Evolutionary conservation across 2,888 invertebrate species (phyloP), one percentile per base, ranked within the genome.

Genomic region (Ormyrus pomaceus): DNA sequence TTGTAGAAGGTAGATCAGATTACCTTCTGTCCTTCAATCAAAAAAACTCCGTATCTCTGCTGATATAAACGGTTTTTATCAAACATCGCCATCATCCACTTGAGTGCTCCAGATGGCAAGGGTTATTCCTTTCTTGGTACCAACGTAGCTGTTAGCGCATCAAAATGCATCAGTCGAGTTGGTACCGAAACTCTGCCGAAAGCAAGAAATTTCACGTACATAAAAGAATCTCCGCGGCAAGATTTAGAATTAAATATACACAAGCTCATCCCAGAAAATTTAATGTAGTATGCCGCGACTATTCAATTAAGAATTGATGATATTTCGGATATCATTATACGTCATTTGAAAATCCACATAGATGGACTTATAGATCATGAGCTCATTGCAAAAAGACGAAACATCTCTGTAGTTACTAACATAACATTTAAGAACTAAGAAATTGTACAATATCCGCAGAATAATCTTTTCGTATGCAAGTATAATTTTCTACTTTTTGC

Each of bases 271-370:
- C 93, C 94, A 5, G 92, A 93, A 8, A 92, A 93, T 80, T 86
- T 94, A 45, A 92, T 94, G 2, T 92, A 92, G 61, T 92, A 94
- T 87, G 94, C 94, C 46, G 93, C 94, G 10, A 94, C 94, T 0
- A 87, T 94, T 79, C 94, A 94, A 86, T 93, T 94, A 92, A 94
- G 94, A 76, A 93, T 94, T 83, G 94, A 94, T 11, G 92, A 92
- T 78, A 93, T 94, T 83, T 94, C 94, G 0, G 93, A 94, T 85
- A 93, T 94, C 5, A 93, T 93, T 0, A 88, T 94, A 9, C 90
- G 91, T 7, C 91, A 92, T 46, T 88, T 94, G 61, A 88, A 86
- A 0, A 89, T 91, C 80, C 94, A 94, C 87, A 93, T 93, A 83
- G 92, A 94, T 19, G 19, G 19, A 1, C 19, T 19, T 19, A 1